Conservation (phyloP, 2,888 invertebrate species). For the Agonopterix alstromeriana region DNA sequence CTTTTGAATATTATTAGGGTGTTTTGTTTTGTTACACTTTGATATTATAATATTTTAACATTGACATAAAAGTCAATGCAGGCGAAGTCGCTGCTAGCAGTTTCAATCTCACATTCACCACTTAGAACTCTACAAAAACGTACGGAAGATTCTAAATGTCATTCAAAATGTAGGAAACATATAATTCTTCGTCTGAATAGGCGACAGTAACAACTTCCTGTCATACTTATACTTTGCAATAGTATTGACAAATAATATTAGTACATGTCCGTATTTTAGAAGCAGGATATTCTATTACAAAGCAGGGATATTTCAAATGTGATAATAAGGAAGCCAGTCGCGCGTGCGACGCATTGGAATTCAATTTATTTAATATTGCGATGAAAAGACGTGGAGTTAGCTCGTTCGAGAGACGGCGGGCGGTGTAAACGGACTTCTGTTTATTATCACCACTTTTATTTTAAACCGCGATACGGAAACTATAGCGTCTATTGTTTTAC, state of each 20-base stretch:
- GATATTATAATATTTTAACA: no score
- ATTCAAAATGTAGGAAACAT: background rate
- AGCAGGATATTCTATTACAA: constrained; percentile 11
- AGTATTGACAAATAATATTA: background rate
- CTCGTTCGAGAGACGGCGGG: background rate
- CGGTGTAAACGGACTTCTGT: no score
- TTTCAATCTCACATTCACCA: no score
- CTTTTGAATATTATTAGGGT: no score
- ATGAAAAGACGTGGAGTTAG: constrained; percentile 22
- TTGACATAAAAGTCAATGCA: no score
- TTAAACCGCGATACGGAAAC: no score
- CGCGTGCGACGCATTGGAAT: constrained; percentile 34
- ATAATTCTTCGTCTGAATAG: background rate
- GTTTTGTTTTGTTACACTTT: no score
- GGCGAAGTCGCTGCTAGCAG: no score
- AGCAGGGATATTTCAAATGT: constrained; percentile 27
- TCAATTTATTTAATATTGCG: constrained; percentile 44
- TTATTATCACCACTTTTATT: no score
- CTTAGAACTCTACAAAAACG: no score
- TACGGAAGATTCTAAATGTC: no score
- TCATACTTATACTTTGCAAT: background rate
- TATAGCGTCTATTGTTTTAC: no score
- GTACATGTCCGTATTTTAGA: background rate
- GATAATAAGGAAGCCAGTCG: constrained; percentile 29
- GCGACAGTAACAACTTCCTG: background rate